Percentiles rank a stretch among this genome's conserved stretches.
phyloP scores from a whole-genome alignment of 2,797 vertebrate genomes.

The Acanthis flammea region DNA sequence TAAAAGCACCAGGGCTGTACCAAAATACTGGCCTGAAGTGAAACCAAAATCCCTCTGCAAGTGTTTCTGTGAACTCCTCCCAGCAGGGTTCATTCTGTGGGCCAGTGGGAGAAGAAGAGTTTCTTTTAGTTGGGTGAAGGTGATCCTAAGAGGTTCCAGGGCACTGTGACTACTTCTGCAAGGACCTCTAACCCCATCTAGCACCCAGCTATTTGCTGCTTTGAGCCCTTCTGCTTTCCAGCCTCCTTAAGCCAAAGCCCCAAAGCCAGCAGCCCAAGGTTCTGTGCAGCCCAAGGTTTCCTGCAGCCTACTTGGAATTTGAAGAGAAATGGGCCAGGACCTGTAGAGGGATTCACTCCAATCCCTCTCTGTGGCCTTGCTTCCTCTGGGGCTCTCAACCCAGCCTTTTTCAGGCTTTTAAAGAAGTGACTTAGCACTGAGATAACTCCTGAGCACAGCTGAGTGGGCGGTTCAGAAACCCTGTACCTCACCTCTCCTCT shows the following conservation, averaged over 20 bases:
- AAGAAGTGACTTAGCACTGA: not conserved
- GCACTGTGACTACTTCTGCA: not conserved
- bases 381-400: not conserved
- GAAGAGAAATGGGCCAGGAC: not conserved
- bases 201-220: not conserved
- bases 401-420: not conserved
- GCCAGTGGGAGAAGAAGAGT: not conserved
- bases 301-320: not conserved
- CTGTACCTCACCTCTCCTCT: not conserved
- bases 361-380: not conserved
- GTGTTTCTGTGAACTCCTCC: not conserved
- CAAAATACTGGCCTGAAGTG: not conserved
- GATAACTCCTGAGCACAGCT: not conserved
- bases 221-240: not conserved
- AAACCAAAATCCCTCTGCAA: not conserved
- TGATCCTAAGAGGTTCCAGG: not conserved
- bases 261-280: not conserved
- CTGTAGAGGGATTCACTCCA: not conserved
- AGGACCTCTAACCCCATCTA: not conserved
- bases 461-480: not conserved
- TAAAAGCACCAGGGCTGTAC: not conserved
- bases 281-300: not conserved
- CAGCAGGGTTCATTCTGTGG: not conserved
- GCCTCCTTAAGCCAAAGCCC: not conserved
- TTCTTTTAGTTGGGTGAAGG: not conserved